phyloP scores from a whole-genome alignment of 2,888 invertebrate genomes.

The Heliconius hortense region DNA sequence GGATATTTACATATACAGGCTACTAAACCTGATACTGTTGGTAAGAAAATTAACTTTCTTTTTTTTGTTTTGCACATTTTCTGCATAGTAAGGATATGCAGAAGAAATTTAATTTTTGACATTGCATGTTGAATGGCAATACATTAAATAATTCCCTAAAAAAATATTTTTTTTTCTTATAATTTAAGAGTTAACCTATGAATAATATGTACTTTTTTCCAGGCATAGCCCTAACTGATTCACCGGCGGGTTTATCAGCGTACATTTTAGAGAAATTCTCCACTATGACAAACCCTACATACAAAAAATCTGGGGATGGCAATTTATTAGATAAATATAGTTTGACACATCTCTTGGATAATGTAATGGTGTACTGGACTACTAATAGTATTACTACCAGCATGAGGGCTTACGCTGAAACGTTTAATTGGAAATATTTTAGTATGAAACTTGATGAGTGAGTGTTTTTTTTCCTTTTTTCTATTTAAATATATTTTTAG shows the following conservation, averaged over 20 bases:
- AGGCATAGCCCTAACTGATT: slow-evolving; percentile 88
- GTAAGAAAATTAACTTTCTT: slow-evolving; percentile 60
- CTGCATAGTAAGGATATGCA: too few species aligned
- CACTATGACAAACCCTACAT: slow-evolving; percentile 83
- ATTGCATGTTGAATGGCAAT: too few species aligned
- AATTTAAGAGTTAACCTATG: background rate
- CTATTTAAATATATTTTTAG: too few species aligned
- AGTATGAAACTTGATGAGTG: slow-evolving; percentile 57
- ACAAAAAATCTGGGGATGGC: slow-evolving; percentile 82
- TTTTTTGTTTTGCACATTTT: background rate
- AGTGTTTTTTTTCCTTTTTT: slow-evolving; percentile 45
- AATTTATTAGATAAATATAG: slow-evolving; percentile 79
- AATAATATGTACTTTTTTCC: slow-evolving; percentile 17
- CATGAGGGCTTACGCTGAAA: slow-evolving; percentile 84
- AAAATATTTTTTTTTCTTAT: too few species aligned
- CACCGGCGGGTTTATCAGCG: slow-evolving; percentile 92
- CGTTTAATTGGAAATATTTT: slow-evolving; percentile 55
- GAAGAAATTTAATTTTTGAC: too few species aligned
- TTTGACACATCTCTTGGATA: slow-evolving; percentile 73
- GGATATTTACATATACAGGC: slow-evolving; percentile 81
- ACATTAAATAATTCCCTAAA: too few species aligned
- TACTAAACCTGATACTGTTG: slow-evolving; percentile 88
- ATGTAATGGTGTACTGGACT: slow-evolving; percentile 81
- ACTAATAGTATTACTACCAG: slow-evolving; percentile 75
- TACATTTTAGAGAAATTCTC: slow-evolving; percentile 95